Conservation (phyloP, 2,113 vertebrate genomes). For the Aviceda subcristata region DNA sequence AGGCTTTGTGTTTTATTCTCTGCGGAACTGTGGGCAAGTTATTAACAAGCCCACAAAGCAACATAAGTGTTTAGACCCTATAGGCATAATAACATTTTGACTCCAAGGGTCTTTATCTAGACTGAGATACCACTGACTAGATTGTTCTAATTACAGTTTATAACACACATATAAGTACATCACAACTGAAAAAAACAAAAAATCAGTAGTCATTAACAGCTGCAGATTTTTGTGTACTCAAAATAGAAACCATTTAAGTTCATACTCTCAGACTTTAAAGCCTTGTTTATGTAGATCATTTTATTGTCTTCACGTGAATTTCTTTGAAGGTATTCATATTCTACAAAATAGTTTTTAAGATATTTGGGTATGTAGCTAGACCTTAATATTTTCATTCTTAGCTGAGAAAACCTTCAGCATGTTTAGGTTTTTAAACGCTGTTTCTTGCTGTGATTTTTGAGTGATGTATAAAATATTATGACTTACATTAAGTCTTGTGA, state of each 20-base stretch:
- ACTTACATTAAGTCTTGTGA: not conserved
- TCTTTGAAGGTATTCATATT: not conserved
- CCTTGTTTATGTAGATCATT: not conserved
- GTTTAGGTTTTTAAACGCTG: not conserved
- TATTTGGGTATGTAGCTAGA: not conserved
- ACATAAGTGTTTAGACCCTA: not conserved
- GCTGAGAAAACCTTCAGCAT: not conserved
- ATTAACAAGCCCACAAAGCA: not conserved
- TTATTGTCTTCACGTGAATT: not conserved
- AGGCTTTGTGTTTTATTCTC: not conserved
- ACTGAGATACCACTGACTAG: not conserved
- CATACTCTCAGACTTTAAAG: not conserved
- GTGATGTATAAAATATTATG: not conserved
- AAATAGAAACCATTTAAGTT: not conserved
- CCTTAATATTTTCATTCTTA: not conserved
- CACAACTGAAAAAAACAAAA: not conserved
- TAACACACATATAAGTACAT: not conserved
- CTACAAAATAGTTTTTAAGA: not conserved
- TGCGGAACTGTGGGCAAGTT: not conserved
- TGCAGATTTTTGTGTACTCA: not conserved
- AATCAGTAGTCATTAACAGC: not conserved
- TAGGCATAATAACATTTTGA: not conserved
- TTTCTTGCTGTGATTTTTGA: not conserved
- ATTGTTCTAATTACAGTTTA: not conserved
- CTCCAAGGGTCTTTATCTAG: not conserved